These are phyloP conservation scores for Cynodonichthys magdalenae DNA, from an alignment of 2,797 vertebrate genomes.

Conservation along the genomic window DNA sequence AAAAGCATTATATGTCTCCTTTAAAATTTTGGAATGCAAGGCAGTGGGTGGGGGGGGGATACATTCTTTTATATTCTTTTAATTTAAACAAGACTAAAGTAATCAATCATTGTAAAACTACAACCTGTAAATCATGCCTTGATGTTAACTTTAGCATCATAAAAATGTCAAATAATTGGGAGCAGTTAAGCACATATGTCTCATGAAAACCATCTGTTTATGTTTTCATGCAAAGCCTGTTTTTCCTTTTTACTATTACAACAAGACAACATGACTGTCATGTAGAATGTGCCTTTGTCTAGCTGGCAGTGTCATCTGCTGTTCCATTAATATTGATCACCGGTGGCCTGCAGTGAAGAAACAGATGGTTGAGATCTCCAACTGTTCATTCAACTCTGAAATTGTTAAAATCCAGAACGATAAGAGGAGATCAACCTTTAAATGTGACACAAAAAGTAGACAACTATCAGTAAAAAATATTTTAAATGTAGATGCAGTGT, in stretches of 20 bases:
- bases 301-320: conserved; percentile 62
- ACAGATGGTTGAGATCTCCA: conserved; percentile 73
- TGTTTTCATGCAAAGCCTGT: conserved; percentile 26
- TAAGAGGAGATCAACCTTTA: conserved; percentile 1
- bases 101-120: no score
- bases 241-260: conserved; percentile 3
- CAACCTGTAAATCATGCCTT: background rate
- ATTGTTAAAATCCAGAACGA: conserved; percentile 24
- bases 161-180: background rate
- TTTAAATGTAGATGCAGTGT: background rate
- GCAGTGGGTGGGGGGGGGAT: no score
- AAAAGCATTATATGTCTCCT: background rate
- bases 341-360: conserved; percentile 38
- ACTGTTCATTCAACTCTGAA: conserved; percentile 40
- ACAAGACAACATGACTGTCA: conserved; percentile 30
- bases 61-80: no score
- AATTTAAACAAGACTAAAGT: background rate
- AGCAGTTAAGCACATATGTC: background rate
- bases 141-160: background rate
- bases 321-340: conserved; percentile 73
- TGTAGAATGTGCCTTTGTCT: conserved; percentile 63
- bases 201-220: conserved; percentile 18
- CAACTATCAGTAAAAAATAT: background rate
- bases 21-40: no score
- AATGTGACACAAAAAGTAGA: background rate